Evolutionary conservation across 2,797 vertebrate genomes (phyloP), one percentile per base, ranked within the genome.

Genomic region (Salarias fasciatus): DNA sequence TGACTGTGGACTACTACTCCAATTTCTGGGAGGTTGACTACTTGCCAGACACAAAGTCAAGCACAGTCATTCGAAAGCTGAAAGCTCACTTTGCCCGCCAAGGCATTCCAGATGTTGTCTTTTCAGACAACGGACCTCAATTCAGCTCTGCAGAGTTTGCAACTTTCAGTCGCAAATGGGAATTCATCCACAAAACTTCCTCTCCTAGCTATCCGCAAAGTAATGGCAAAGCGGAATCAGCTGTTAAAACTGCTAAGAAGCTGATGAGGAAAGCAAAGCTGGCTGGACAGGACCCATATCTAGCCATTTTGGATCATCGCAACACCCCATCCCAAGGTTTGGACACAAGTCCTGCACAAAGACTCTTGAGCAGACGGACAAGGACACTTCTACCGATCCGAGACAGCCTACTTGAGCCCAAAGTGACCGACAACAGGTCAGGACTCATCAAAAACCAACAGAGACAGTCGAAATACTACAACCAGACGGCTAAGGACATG

Each of bases 61-160:
- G 3, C 5, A 57, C 52, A 5, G 15, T 72, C 0, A 60, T 68
- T 6, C 35, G 24, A 0, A 70, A 66, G 5, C 24, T 73, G 1
- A 59, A 55, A 4, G 49, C 49, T 0, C 52, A 57, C 3, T 67
- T 73, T 46, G 46, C 12, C 1, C 7, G 1, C 0, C 43, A 74
- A 3, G 37, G 53, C 1, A 54, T 71, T 1, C 63, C 63, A 0
- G 42, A 57, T 24, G 2, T 29, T 2, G 56, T 60, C 0, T 12
- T 77, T 0, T 72, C 37, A 0, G 31, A 61, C 5, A 61, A 71
- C 0, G 44, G 65, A 1, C 43, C 48, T 7, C 49, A 49, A 2
- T 40, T 28, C 8, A 1, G 2, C 0, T 58, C 24, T 0, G 1
- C 9, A 3, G 44, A 58, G 0, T 58, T 48, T 9, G 1, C 5